phyloP scores from a whole-genome alignment of 2,113 vertebrate species.

The Capreolus pygargus region DNA sequence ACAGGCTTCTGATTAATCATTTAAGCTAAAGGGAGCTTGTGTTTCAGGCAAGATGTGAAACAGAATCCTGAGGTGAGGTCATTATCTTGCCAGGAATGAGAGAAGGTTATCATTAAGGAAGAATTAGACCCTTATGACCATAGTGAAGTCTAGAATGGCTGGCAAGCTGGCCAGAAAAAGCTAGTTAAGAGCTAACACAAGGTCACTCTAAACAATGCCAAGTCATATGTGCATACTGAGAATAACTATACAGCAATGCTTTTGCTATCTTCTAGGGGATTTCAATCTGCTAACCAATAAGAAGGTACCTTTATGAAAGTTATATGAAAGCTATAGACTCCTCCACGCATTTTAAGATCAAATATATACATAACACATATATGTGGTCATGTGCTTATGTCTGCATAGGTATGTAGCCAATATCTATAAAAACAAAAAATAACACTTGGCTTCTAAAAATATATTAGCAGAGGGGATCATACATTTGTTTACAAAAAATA shows the following conservation, averaged over 20 bases:
- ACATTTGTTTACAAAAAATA: not conserved
- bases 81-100: conserved; percentile 59
- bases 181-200: conserved; percentile 34
- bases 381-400: not conserved
- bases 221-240: conserved; percentile 32
- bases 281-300: not conserved
- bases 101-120: conserved; percentile 67
- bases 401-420: not conserved
- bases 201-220: conserved; percentile 41
- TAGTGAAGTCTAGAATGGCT: conserved; percentile 15
- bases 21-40: conserved; percentile 62
- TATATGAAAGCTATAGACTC: not conserved
- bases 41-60: conserved; percentile 63
- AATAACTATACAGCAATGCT: not conserved
- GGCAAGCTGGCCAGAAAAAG: conserved; percentile 15
- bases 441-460: not conserved
- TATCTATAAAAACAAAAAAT: not conserved
- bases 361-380: not conserved
- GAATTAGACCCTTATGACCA: conserved; percentile 56
- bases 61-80: conserved; percentile 63
- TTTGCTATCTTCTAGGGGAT: not conserved
- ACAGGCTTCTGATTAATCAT: conserved; percentile 65
- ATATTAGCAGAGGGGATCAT: not conserved
- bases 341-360: not conserved
- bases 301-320: not conserved